phyloP scores from a whole-genome alignment of 2,797 vertebrate species.

The Cyclura pinguis region DNA sequence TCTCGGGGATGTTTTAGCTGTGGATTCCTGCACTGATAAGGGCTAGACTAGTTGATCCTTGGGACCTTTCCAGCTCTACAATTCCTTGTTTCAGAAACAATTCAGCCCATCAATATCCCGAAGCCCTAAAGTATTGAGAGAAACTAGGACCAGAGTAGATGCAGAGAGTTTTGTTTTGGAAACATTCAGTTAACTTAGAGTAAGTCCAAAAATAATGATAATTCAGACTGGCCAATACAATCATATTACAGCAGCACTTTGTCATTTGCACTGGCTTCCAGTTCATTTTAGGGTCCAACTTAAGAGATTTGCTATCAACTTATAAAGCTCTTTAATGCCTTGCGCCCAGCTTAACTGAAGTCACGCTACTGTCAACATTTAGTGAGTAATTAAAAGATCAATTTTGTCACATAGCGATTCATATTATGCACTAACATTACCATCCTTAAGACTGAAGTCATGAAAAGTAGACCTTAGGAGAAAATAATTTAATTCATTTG shows the following conservation, averaged over 20 bases:
- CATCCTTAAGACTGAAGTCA: background rate
- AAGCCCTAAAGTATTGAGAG: no score
- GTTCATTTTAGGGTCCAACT: background rate
- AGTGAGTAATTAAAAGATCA: background rate
- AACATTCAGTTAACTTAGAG: background rate
- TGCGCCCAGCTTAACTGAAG: background rate
- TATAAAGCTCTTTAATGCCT: background rate
- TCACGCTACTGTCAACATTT: background rate
- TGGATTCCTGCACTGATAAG: no score
- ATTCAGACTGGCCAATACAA: background rate
- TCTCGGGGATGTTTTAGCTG: no score
- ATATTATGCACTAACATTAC: background rate
- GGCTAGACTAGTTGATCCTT: no score
- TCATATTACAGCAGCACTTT: background rate
- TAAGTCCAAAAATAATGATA: background rate
- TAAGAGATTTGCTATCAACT: background rate
- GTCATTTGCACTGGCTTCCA: background rate
- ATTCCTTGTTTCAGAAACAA: no score
- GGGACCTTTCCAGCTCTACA: no score
- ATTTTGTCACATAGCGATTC: background rate
- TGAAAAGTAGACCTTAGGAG: background rate
- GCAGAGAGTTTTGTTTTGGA: no score
- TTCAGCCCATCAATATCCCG: no score
- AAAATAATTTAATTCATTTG: background rate
- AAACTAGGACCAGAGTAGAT: no score